phyloP scores from a whole-genome alignment of 2,113 vertebrate genomes.

The Chitala chitala region DNA sequence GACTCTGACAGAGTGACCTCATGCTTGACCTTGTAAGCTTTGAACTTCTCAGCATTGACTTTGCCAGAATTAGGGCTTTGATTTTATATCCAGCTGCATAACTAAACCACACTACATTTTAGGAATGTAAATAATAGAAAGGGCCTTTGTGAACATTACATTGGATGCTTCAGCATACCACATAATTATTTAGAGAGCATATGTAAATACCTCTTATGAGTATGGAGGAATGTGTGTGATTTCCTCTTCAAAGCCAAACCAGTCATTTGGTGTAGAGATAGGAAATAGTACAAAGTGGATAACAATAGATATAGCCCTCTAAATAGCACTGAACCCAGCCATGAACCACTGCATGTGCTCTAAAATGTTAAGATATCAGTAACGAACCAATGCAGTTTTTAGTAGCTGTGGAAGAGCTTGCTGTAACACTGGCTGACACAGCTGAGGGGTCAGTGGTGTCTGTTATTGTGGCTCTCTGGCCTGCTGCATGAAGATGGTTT shows the following conservation, averaged over 20 bases:
- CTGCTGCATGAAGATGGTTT: conserved; percentile 34
- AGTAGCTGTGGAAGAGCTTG: neutral
- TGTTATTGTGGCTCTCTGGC: neutral
- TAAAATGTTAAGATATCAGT: conserved; percentile 28
- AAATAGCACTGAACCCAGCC: conserved; percentile 32
- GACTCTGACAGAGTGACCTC: conserved; percentile 54
- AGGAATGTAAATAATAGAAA: conserved; percentile 64
- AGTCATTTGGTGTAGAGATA: conserved; percentile 58
- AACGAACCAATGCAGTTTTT: neutral
- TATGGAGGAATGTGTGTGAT: conserved; percentile 57
- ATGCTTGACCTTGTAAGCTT: conserved; percentile 59
- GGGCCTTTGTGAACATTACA: conserved; percentile 58
- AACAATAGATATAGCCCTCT: conserved; percentile 41
- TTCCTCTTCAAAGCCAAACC: conserved; percentile 55
- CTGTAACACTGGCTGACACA: neutral
- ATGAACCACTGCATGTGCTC: conserved; percentile 36
- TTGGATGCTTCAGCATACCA: conserved; percentile 52
- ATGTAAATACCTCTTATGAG: conserved; percentile 64
- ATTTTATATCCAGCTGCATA: conserved; percentile 55
- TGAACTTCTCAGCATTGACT: conserved; percentile 46
- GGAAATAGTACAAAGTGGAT: conserved; percentile 43
- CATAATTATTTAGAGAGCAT: conserved; percentile 62
- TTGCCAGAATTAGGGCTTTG: conserved; percentile 50
- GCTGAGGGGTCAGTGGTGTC: neutral
- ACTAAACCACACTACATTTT: conserved; percentile 60